Evolutionary conservation across 2,888 invertebrate species (phyloP), one percentile per base, ranked within the genome.

Genomic region (Nudaria mundana): DNA sequence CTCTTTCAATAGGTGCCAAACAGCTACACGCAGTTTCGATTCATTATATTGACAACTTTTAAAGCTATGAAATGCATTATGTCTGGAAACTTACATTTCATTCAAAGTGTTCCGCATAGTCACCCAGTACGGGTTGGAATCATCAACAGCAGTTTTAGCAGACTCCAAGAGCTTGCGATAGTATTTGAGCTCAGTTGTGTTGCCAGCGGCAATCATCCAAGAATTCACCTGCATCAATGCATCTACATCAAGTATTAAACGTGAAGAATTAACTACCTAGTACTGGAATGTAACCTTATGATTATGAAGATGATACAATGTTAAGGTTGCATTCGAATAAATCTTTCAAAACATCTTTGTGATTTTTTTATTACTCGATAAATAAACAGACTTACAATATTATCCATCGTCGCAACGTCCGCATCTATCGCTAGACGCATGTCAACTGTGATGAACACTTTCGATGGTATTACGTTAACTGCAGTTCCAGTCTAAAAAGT

Each of bases 111-210:
- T 69, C 44, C 90, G 90, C 61, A 95, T 92, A 4, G 93, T 91
- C 1, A 86, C 60, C 94, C 94, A 95, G 76, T 90, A 96, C 0
- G 87, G 84, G 71, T 94, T 94, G 1, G 81, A 76, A 2, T 90
- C 77, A 48, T 93, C 91, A 0, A 92, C 74, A 16, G 89, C 76
- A 0, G 94, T 93, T 6, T 83, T 55, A 1, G 30, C 31, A 0
- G 84, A 75, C 0, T 59, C 48, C 4, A 70, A 68, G 1, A 70
- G 66, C 1, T 66, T 71, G 10, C 81, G 61, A 3, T 76, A 44
- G 26, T 58, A 84, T 1, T 59, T 56, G 12, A 82, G 5, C 10
- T 66, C 61, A 0, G 76, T 77, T 1, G 52, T 64, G 30, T 71
- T 65, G 0, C 81, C 83, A 8, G 75, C 56, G 14, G 43, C 48